Evolutionary conservation across 1,140 invertebrate species (phyloP).

Genomic region (Aphidius ervi): DNA sequence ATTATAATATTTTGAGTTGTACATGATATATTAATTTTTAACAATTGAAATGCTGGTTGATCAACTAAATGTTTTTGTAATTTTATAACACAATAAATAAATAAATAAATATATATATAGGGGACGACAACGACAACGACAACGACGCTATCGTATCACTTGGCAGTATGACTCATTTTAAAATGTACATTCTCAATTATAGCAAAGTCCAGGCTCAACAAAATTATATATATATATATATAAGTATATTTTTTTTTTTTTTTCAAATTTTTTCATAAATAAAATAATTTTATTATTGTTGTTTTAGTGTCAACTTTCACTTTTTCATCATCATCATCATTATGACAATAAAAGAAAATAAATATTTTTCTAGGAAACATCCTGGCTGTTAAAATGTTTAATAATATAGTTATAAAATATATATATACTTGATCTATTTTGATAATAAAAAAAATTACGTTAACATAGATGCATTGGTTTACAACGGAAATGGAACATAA

Average conservation of each 20-base stretch:
- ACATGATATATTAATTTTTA: not conserved
- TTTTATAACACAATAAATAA: slow-evolving; percentile 23
- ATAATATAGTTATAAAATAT: no score
- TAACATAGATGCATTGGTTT: slow-evolving; percentile 28
- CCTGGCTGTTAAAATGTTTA: no score
- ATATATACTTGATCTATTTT: not conserved
- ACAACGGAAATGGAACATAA: slow-evolving; percentile 45
- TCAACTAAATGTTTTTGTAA: slow-evolving; percentile 28
- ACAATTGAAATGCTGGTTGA: no score
- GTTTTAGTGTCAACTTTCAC: no score
- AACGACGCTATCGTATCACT: slow-evolving; percentile 35
- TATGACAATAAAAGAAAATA: no score
- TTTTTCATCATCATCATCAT: no score
- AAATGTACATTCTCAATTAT: no score
- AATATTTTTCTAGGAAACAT: no score
- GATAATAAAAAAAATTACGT: slow-evolving; percentile 13
- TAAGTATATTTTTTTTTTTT: not conserved
- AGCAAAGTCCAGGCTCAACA: no score
- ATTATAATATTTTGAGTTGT: not conserved
- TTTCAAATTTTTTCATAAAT: not conserved
- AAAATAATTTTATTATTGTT: not conserved
- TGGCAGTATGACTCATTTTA: not conserved
- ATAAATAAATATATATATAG: slow-evolving; percentile 6
- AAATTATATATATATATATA: no score
- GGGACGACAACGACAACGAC: slow-evolving; percentile 26